Conservation (phyloP, 2,797 vertebrate species). For the Fringilla coelebs region DNA sequence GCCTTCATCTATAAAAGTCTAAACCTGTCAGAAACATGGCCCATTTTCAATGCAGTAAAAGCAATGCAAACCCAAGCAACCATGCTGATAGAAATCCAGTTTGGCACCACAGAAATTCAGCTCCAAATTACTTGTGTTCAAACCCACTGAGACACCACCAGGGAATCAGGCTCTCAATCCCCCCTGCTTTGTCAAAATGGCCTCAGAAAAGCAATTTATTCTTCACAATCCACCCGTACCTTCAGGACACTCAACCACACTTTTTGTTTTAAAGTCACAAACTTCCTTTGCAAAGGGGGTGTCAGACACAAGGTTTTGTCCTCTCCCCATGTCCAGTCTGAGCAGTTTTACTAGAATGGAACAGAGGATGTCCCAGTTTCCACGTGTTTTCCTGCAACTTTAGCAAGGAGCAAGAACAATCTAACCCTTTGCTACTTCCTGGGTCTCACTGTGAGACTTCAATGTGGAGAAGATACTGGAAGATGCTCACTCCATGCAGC, state of each 20-base stretch:
- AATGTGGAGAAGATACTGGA: neutral
- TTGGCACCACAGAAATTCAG: neutral
- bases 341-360: neutral
- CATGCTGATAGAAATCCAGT: neutral
- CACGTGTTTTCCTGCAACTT: neutral
- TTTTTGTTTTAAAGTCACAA: neutral
- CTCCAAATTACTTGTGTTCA: neutral
- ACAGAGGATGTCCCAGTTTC: neutral
- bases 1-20: constrained; percentile 11
- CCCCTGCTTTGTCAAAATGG: neutral
- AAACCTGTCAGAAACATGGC: neutral
- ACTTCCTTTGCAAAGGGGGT: neutral
- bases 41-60: neutral
- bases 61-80: neutral
- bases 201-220: neutral
- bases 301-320: neutral
- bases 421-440: neutral
- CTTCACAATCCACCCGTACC: neutral
- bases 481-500: neutral
- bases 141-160: neutral
- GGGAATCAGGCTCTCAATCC: neutral
- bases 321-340: neutral
- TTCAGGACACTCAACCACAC: neutral
- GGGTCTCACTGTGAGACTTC: neutral
- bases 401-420: fast-evolving